These are phyloP conservation scores for Hirtodrosophila trivittata DNA, from an alignment of 2,888 invertebrate species.

Conservation along the genomic window DNA sequence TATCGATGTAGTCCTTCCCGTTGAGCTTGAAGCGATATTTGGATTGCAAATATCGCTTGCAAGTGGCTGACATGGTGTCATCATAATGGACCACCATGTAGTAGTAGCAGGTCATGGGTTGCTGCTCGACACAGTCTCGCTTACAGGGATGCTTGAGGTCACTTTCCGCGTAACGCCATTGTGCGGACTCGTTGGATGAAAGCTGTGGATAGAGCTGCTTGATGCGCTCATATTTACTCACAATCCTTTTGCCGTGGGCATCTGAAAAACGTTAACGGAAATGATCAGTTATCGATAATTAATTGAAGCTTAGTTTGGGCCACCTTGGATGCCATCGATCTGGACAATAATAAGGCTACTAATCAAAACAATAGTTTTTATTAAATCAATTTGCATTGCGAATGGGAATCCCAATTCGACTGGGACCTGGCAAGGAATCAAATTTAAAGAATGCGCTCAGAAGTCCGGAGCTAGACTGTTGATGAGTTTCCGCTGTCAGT, in stretches of 20 bases:
- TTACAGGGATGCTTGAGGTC: constrained; percentile 77
- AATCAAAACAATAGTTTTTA: constrained; percentile 48
- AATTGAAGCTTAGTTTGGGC: background rate
- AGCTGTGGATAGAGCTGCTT: constrained; percentile 72
- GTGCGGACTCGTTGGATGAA: constrained; percentile 53
- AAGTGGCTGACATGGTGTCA: constrained; percentile 79
- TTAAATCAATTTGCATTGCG: constrained; percentile 44
- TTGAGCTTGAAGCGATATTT: constrained; percentile 68
- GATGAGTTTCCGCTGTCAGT: constrained; percentile 44
- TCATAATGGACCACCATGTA: constrained; percentile 80
- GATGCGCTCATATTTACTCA: constrained; percentile 69
- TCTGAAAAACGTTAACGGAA: constrained; percentile 31
- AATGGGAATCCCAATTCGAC: too few species aligned
- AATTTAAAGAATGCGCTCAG: constrained; percentile 5
- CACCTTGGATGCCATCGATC: constrained; percentile 68
- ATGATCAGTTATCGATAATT: constrained; percentile 14
- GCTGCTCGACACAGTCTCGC: constrained; percentile 69
- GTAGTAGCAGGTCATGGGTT: constrained; percentile 80
- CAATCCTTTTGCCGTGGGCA: constrained; percentile 62
- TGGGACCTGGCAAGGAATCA: background rate
- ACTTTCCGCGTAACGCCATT: constrained; percentile 69
- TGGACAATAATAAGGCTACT: constrained; percentile 60
- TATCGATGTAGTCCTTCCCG: constrained; percentile 70
- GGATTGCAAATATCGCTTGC: constrained; percentile 69
- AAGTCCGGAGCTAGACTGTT: constrained; percentile 49